Evolutionary conservation across 1,140 invertebrate genomes (phyloP), one percentile per base, ranked within the genome.

Genomic region (Aradophagus sp.): DNA sequence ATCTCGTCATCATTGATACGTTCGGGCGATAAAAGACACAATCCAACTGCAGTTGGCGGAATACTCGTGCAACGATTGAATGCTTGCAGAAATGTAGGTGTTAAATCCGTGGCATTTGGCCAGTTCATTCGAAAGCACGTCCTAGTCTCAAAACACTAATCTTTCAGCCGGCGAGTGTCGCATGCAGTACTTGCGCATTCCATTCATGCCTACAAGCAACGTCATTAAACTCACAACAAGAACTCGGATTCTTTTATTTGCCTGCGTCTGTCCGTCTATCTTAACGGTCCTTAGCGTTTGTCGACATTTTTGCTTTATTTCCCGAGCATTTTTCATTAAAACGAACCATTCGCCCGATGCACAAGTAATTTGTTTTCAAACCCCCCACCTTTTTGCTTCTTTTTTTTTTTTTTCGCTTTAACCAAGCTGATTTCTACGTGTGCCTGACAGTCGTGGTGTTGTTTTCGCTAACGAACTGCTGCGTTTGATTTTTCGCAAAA

Each of bases 101-200:
- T 61, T 61, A 48, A 69, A 69, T 61, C 50, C 42, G 36, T 69
- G 67, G 59, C 59, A 71, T 71, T 45, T 50, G 53, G 59, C 59
- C 67, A 71, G 53, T n/a, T n/a, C n/a, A n/a, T 59, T 71, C 23
- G 53, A 65, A 71, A 59, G 45, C 53, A 59, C 59, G 45, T 45
- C 29, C 53, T 59, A 53, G 41, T 53, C 52, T 71, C 32, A 71
- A 71, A 71, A 65, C 59, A 59, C 59, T 71, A 59, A 63, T 71
- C 59, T 62, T 63, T 70, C 45, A 41, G 19, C 39, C 45, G 20
- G 26, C 48, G 31, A 48, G 45, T 70, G 58, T 58, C 52, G 53
- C 35, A 53, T 47, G 29, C 53, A 44, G 53, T 42, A 61, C 41
- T 71, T 44, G 53, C 15, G 39, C 55, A 66, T 71, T 61, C 61